Evolutionary conservation across 1,140 invertebrate species (phyloP), one percentile per base, ranked within the genome.

Genomic region (Delia radicum): DNA sequence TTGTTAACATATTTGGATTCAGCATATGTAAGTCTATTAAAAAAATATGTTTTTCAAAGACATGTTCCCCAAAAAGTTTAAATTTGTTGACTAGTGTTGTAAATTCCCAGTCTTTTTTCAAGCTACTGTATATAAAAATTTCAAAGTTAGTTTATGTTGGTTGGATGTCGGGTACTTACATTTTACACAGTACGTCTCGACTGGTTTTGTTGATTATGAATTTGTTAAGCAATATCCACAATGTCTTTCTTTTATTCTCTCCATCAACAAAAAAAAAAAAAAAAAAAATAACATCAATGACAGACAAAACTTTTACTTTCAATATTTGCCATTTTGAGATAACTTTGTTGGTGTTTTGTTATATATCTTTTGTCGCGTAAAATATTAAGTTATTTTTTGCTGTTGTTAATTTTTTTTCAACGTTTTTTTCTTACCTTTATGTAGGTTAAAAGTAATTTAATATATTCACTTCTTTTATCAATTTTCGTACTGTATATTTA

Each of bases 401-500:
- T 10, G 7, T 55, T 2, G 10, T 2, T 28, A 27, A 1, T 27
- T 13, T 8, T 33, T 69, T 69, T 33, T 67, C 31, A 31, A n/a
- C 63, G 8, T 33, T n/a, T 33, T 69, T 69, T 18, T 24, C 7
- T 62, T 18, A 15, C 65, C 21, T 69, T 33, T 69, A 69, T 69
- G 29, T 69, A 69, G 65, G 65, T 69, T 69, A 69, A 69, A 69
- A 33, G 65, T 69, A 69, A 69, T 69, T 69, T 69, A 69, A 69
- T 69, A 67, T 65, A 69, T n/a, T 69, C 65, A 27, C 29, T 69
- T 67, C 65, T 69, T 69, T 69, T n/a, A n/a, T 69, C 18, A 69
- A n/a, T n/a, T n/a, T n/a, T n/a, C n/a, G n/a, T n/a, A n/a, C n/a
- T n/a, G n/a, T n/a, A n/a, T n/a, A n/a, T n/a, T 26, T 31, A 69